Evolutionary conservation across 2,113 vertebrate genomes (phyloP), one percentile per base, ranked within the genome.

Genomic region (Ranitomeya imitator): DNA sequence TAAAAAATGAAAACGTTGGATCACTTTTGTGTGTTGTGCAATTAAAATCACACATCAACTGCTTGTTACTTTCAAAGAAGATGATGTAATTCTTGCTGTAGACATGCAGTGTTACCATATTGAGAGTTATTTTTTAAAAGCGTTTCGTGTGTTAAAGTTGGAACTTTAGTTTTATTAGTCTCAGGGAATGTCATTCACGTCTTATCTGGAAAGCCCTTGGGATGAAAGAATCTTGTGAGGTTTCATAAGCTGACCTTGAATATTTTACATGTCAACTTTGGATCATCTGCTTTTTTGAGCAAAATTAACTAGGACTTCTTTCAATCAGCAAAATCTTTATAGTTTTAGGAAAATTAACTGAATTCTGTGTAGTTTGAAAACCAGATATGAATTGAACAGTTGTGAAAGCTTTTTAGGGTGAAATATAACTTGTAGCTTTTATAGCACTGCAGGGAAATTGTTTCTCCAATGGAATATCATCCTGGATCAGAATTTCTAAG

Each of bases 351-450:
- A 83, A 67, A 23, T 54, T 7, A 54, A 10, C n/a, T 12, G 0
- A 51, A 69, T 26, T 23, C 11, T 55, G 14, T 5, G 3, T 15
- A 45, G 31, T 10, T 79, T 14, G n/a, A 6, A 45, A 15, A 16
- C 31, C 31, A n/a, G 45, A 23, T 55, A 23, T 51, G 23, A 63
- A 23, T 45, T 45, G 37, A 45, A 45, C 37, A 45, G 19, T 83
- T 26, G 21, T 79, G 31, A 21, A 83, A 52, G 10, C 45, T 83
- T 16, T 14, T 84, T 84, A 69, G 12, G 63, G 7, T 61, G 18
- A 78, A 86, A 82, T 73, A 87, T 73, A n/a, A 84, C 51, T 60
- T 37, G 9, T 59, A 55, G 45, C 18, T 57, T 67, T 81, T 82
- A 82, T 19, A 73, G 79, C 14, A 65, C 86, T 76, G 0, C 63